phyloP scores from a whole-genome alignment of 2,888 invertebrate genomes.

The Dynastes hyllus region DNA sequence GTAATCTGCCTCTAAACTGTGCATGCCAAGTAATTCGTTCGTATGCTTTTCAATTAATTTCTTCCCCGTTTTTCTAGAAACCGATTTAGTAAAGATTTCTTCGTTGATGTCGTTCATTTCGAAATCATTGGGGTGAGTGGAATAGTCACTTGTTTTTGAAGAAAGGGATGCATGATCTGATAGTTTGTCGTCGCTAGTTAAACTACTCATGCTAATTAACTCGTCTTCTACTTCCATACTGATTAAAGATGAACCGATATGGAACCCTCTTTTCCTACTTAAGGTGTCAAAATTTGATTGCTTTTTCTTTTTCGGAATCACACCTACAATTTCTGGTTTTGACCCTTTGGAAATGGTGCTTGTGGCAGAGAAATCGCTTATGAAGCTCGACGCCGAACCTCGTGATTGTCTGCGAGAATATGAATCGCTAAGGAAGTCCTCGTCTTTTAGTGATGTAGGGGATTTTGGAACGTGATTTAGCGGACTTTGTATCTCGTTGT shows the following conservation, averaged over 20 bases:
- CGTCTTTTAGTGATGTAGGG: not conserved
- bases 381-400: constrained; percentile 44
- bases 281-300: constrained; percentile 60
- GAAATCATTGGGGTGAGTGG: constrained; percentile 54
- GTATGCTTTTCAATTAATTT: constrained; percentile 49
- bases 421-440: constrained; percentile 21
- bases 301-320: constrained; percentile 61
- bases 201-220: constrained; percentile 45
- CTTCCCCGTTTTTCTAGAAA: constrained; percentile 48
- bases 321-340: constrained; percentile 63
- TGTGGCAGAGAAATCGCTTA: constrained; percentile 51
- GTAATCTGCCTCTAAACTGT: constrained; percentile 52
- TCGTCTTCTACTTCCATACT: constrained; percentile 53
- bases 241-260: constrained; percentile 61
- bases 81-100: constrained; percentile 54
- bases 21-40: constrained; percentile 57
- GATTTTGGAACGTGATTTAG: not conserved
- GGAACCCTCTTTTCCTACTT: constrained; percentile 62
- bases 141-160: constrained; percentile 48
- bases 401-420: constrained; percentile 25
- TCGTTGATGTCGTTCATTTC: constrained; percentile 59
- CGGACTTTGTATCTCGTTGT: not conserved
- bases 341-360: constrained; percentile 58
- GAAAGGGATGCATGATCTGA: constrained; percentile 50
- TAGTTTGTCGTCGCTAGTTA: constrained; percentile 42